Base-by-base conservation (phyloP, 2,888 invertebrate genomes). In the Sericinus montela region DNA sequence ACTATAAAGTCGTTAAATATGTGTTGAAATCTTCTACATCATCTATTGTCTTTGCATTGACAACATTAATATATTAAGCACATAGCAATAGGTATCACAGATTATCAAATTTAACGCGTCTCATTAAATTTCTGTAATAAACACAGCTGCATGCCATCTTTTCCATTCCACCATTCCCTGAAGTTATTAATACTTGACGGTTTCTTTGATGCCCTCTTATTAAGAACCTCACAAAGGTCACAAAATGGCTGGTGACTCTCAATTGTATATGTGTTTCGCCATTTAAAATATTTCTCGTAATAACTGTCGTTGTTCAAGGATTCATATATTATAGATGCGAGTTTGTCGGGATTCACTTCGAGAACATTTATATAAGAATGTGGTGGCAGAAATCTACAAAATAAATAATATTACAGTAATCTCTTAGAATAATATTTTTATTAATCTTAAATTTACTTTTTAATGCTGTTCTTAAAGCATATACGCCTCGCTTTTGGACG, bases 241-340 rank as follows among this genome's bases (percentile, higher is more conserved):
- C 82, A 83, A 0, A 79, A 43, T 1, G 78, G 74, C 3, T 53
- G 54, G 3, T 52, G 40, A 1, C 55, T 58, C 6, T 45, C 53
- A 7, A 78, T 53, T 0, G 60, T 67, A 58, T 83, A 84, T n/a
- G 59, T 47, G 50, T 74, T 77, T 1, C 67, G 76, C 82, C 81
- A 84, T 25, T 48, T 62, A 55, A 82, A 80, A 55, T 62, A 83
- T 1, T 53, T 46, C 38, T 73, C 63, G 45, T 76, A 75, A 6
- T 57, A 37, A 1, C 52, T 42, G 0, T 55, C 64, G 5, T 67
- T 40, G 6, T 53, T 58, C 0, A 76, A 59, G 1, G 69, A 63
- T 16, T 63, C 52, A 35, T 71, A 43, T 9, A 83, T 80, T 0
- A 58, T 42, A 30, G 58, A 54, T 0, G 83, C 83, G 25, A 83